Evolutionary conservation across 2,888 invertebrate genomes (phyloP).

Genomic region (Dynastes tityus): DNA sequence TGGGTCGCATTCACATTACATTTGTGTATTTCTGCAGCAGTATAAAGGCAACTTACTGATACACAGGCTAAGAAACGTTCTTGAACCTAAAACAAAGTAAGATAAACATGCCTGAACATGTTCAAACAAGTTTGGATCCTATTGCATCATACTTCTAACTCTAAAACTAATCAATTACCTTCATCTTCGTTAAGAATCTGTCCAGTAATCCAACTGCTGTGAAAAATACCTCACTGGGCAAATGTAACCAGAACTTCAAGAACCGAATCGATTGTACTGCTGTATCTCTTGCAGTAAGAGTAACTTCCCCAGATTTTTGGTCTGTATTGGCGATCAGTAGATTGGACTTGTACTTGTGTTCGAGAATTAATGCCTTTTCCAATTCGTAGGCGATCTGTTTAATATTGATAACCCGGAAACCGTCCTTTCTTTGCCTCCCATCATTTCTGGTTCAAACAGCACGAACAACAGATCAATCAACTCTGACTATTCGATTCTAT

Average conservation of each 20-base stretch:
- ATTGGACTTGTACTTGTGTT: constrained; percentile 62
- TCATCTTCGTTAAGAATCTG: constrained; percentile 88
- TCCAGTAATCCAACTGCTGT: constrained; percentile 86
- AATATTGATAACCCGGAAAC: too few species aligned
- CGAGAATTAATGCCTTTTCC: constrained; percentile 64
- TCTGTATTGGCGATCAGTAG: constrained; percentile 59
- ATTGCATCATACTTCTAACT: background rate
- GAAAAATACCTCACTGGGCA: constrained; percentile 85
- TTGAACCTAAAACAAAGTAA: constrained; percentile 70
- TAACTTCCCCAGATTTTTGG: constrained; percentile 77
- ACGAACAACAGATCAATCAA: constrained; percentile 30
- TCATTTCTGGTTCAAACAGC: constrained; percentile 57
- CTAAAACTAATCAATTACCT: constrained; percentile 71
- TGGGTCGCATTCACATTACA: constrained; percentile 78
- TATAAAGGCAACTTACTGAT: constrained; percentile 88
- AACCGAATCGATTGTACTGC: constrained; percentile 87
- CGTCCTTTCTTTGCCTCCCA: too few species aligned
- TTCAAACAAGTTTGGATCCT: background rate
- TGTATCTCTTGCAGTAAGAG: constrained; percentile 83
- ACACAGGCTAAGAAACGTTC: constrained; percentile 92
- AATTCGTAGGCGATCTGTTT: constrained; percentile 64
- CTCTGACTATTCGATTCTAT: constrained; percentile 51
- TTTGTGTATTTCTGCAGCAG: constrained; percentile 82
- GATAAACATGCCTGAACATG: constrained; percentile 48
- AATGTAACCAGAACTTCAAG: constrained; percentile 88